Conservation (phyloP, 37 sponge, comb jelly and placozoan species). For the Haliclona indistincta region DNA sequence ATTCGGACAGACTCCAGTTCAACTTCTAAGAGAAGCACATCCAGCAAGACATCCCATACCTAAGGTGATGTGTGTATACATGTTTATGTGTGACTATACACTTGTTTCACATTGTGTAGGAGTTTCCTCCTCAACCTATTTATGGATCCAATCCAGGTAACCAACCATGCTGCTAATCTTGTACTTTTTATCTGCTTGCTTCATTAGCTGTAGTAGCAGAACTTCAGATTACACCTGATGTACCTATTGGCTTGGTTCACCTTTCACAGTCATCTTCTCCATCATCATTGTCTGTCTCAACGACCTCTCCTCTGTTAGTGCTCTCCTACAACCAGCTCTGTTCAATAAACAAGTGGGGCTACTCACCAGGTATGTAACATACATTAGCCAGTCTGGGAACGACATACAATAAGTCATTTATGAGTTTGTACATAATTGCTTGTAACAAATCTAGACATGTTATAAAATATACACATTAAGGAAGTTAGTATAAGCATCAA, state of each 20-base stretch:
- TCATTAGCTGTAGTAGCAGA: constrained; percentile 47
- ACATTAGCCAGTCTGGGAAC: no score
- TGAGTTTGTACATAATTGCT: no score
- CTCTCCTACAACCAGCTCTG: constrained; percentile 70
- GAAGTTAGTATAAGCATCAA: no score
- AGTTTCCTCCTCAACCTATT: constrained; percentile 47
- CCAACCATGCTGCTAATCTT: no score
- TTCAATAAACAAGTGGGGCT: constrained; percentile 60
- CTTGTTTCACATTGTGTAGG: background rate
- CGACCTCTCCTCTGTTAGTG: constrained; percentile 18
- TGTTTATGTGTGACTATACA: background rate
- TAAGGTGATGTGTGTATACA: constrained; percentile 2
- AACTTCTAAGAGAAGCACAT: constrained; percentile 83
- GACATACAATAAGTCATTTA: no score
- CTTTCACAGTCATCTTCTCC: no score
- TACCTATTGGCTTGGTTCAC: constrained; percentile 53
- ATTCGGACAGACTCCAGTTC: constrained; percentile 91
- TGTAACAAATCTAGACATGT: no score
- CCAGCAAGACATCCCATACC: constrained; percentile 46
- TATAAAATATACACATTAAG: no score
- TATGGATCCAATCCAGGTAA: constrained; percentile 32
- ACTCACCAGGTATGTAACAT: constrained; percentile 49
- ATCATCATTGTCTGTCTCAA: no score
- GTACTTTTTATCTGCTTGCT: no score
- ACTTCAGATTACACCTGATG: constrained; percentile 59